Evolutionary conservation across 2,888 invertebrate species (phyloP), one percentile per base, ranked within the genome.

Genomic region (Rotaria socialis): DNA sequence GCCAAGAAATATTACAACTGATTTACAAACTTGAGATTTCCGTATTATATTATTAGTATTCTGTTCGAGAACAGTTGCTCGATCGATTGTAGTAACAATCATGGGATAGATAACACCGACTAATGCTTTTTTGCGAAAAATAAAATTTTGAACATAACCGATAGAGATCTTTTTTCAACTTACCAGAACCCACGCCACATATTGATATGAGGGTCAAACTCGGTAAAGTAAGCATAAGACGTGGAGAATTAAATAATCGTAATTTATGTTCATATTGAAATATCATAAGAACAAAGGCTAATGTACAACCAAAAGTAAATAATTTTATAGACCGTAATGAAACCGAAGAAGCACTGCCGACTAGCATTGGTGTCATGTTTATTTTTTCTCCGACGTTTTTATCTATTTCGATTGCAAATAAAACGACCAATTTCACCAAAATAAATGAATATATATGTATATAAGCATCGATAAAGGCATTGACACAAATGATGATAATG

Each of bases 1-100:
- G 27, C 86, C 86, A 52, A 86, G 52, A 24, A 85, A 86, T 14
- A 86, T 50, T 24, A 75, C 86, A 24, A 86, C 3, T 14, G 80
- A 80, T 43, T 80, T 80, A 47, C 80, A 80, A 43, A 80, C 47
- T 80, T 80, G n/a, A 43, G 80, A 80, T 80, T 47, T 80, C 8
- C 47, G 43, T 47, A 47, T 24, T 22, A 47, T 3, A 80, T 24
- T n/a, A 24, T 80, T 22, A n/a, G 47, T 22, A n/a, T 47, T n/a
- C 11, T 80, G 24, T 22, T 47, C 47, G 24, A 35, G 10, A 47
- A 80, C 24, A 24, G 8, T 10, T n/a, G 80, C 47, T 80, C 16
- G 80, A 14, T 80, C 67, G 16, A 67, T 67, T 7, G 67, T 67
- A 16, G 35, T 80, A n/a, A 47, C n/a, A 47, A 80, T 2, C 43